Evolutionary conservation across 1,140 invertebrate species (phyloP), one percentile per base, ranked within the genome.

Genomic region (Caenorhabditis brenneri): DNA sequence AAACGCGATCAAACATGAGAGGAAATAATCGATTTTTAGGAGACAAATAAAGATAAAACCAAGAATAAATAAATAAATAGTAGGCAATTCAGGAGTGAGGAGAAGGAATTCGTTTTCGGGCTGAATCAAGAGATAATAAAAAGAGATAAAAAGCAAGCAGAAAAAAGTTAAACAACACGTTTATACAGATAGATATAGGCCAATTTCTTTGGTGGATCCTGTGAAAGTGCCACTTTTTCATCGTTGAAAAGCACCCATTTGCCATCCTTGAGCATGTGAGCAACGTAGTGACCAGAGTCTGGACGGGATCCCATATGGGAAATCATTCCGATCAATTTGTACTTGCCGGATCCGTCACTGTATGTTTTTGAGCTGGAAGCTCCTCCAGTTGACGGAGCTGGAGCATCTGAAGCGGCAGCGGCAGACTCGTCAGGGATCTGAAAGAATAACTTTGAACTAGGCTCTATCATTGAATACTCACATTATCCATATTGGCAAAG

Each of bases 261-360:
- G n/a, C 93, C 93, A 27, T 92, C 92, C 89, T 96, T 96, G 65
- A 95, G 92, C 83, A 99, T 94, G 92, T 99, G 97, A 91, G 96
- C 97, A 4, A 99, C 96, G 90, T 99, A 99, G 92, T 99, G 97
- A 1, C 97, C 97, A 82, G 96, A 95, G 93, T 95, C 94, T n/a
- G 96, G 95, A 0, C 96, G 97, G 10, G 95, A 95, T 53, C 97
- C 97, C 96, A 99, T 99, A 91, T 99, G 97, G 7, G 96, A 97
- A 83, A 99, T 96, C 90, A 99, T 97, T 19, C 95, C 97, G 15
- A 95, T 93, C 81, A 99, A 92, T 49, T 83, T 94, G 91, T 98
- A 98, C 87, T 78, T 58, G 1, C 79, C 85, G 7, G 19, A 22
- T 29, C 86, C 85, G 29, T 87, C 85, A 19, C n/a, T 79, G 42